These are phyloP conservation scores for Bibio marci DNA, from an alignment of 2,888 invertebrate genomes.

Conservation along the genomic window DNA sequence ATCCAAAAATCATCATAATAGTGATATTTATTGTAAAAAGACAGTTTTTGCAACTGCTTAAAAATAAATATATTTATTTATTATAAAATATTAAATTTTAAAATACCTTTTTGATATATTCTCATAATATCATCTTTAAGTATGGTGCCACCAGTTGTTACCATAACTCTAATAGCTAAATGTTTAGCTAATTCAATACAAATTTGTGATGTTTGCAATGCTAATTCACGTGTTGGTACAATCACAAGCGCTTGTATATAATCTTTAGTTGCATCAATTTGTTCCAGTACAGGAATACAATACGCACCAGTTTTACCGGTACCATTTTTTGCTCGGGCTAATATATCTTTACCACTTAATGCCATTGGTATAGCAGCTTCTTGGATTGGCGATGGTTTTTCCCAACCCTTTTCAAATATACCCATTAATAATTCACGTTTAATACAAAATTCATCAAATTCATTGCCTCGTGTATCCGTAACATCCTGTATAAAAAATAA, in stretches of 20 bases:
- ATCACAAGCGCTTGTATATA: constrained; percentile 95
- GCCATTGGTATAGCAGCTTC: constrained; percentile 99
- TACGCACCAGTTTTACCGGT: constrained; percentile 99
- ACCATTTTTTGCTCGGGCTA: constrained; percentile 98
- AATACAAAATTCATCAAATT: constrained; percentile 98
- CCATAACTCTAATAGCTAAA: constrained; percentile 95
- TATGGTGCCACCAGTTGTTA: constrained; percentile 97
- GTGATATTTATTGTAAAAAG: neutral
- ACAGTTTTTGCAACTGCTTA: neutral
- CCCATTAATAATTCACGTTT: constrained; percentile 97
- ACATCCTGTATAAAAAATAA: constrained; percentile 61
- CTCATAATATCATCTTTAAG: constrained; percentile 98
- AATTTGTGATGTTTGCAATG: constrained; percentile 98
- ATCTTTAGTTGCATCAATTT: constrained; percentile 78
- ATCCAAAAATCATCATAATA: constrained; percentile 11
- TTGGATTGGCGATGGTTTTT: constrained; percentile 98
- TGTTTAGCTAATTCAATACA: constrained; percentile 98
- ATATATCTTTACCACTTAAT: constrained; percentile 89
- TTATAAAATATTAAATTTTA: no score
- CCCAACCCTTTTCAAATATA: constrained; percentile 99
- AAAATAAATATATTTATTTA: no score
- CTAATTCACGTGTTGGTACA: constrained; percentile 96
- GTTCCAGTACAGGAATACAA: constrained; percentile 95
- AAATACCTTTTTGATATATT: constrained; percentile 95
- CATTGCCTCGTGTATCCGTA: constrained; percentile 96